Evolutionary conservation across 2,113 vertebrate genomes (phyloP).

Genomic region (Polypterus bichir): DNA sequence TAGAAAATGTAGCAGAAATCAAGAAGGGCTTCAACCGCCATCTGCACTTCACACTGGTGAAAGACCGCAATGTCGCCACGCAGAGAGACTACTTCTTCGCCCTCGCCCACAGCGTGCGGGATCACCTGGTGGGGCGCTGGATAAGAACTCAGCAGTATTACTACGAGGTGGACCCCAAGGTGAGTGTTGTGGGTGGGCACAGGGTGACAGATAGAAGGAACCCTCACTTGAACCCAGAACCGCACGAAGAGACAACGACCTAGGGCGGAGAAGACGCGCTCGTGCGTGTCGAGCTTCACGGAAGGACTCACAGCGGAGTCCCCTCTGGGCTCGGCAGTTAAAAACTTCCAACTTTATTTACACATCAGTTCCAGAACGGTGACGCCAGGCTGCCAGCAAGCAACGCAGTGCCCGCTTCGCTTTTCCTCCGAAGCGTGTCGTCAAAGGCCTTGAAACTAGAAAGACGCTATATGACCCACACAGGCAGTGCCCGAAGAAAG

Average conservation of each 20-base stretch:
- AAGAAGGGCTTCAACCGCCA: conserved; percentile 84
- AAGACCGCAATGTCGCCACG: conserved; percentile 83
- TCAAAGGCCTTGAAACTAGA: too few species aligned
- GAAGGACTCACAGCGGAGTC: too few species aligned
- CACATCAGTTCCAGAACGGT: too few species aligned
- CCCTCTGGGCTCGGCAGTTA: too few species aligned
- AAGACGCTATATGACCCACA: too few species aligned
- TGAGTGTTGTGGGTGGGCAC: conserved; percentile 22
- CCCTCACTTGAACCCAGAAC: not conserved
- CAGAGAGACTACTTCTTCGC: conserved; percentile 81
- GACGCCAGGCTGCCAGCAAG: too few species aligned
- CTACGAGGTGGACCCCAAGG: conserved; percentile 83
- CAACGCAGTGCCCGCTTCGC: too few species aligned
- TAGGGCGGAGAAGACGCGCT: not conserved
- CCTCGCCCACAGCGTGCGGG: conserved; percentile 78
- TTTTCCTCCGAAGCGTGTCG: too few species aligned
- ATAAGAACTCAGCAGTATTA: conserved; percentile 88
- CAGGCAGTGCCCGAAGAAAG: too few species aligned
- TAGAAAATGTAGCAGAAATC: conserved; percentile 77
- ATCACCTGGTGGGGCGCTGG: conserved; percentile 87
- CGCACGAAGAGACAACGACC: not conserved
- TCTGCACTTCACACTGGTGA: conserved; percentile 86
- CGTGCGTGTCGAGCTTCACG: not conserved
- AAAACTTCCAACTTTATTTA: too few species aligned
- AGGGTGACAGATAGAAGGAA: not conserved